Conservation (phyloP, 1,140 invertebrate genomes). For the Potamilus streckersoni region DNA sequence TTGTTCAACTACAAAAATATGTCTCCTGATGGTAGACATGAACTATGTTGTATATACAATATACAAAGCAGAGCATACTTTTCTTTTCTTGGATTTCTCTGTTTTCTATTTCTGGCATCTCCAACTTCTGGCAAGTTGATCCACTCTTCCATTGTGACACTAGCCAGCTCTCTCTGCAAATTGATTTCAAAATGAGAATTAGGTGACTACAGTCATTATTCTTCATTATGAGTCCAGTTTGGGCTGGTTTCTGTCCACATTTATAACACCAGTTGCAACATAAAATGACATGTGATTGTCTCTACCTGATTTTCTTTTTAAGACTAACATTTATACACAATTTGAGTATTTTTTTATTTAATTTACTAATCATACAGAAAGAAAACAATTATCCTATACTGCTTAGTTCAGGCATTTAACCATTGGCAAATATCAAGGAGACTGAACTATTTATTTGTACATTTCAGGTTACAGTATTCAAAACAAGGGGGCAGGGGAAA, state of each 20-base stretch:
- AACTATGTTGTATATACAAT: too few relatives aligned
- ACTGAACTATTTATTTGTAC: too few relatives aligned
- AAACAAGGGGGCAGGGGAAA: too few relatives aligned
- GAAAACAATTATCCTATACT: too few relatives aligned
- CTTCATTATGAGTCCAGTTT: neutral
- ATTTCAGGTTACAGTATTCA: too few relatives aligned
- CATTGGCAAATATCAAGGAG: too few relatives aligned
- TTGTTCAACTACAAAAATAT: too few relatives aligned
- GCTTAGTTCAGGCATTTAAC: too few relatives aligned
- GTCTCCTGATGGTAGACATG: too few relatives aligned
- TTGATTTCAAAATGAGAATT: constrained; percentile 8
- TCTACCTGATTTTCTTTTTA: neutral
- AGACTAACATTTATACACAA: neutral
- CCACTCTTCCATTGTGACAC: constrained; percentile 94
- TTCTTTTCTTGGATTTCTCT: constrained; percentile 93
- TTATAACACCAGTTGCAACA: neutral
- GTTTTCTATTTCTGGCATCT: constrained; percentile 97
- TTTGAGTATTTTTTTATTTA: too few relatives aligned
- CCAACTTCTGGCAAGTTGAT: constrained; percentile 97
- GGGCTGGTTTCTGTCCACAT: neutral
- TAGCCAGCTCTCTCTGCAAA: constrained; percentile 78
- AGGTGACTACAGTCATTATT: neutral
- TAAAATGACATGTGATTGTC: neutral
- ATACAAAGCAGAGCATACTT: constrained; percentile 71
- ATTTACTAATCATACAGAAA: too few relatives aligned